Base-by-base conservation (phyloP, 2,797 vertebrate species). In the Lerista edwardsae region DNA sequence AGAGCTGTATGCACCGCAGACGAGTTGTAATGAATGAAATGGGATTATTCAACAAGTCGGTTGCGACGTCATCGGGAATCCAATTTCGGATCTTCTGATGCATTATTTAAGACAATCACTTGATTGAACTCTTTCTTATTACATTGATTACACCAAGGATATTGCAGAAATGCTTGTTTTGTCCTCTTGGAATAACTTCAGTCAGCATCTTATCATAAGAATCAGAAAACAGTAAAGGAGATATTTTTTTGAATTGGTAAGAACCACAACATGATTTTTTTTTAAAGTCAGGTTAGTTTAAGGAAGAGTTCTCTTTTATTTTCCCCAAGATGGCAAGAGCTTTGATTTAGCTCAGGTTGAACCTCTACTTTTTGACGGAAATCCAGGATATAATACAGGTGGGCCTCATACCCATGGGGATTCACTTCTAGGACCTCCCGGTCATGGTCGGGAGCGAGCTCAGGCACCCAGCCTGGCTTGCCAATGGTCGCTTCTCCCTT, bases 11-110 rank as follows among this genome's bases (percentile, higher is more conserved):
- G 6, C 80, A 59, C 27, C n/a, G 23, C 34, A 62, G 68, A 73
- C 1, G 1, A 57, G 27, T 25, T 79, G 36, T 9, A 64, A 69
- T 34, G 68, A 64, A 69, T 34, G 68, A 74, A 6, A 11, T 85
- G 29, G 15, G 51, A 55, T 55, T 2, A 36, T 5, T 44, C 80
- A 1, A 0, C 2, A 80, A 41, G 1, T 44, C 71, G 74, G 39
- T 71, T 23, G 84, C 27, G 51, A 0, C 3, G 65, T 68, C 6
- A 80, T n/a, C 12, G 82, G 65, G 79, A 34, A 41, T 64, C 21
- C 19, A 25, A 83, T 86, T 87, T 29, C 81, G 75, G 10, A 83
- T 75, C 62, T 55, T 57, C 44, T 75, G 72, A 62, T 61, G n/a
- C 29, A 47, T 62, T 31, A 29, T 41, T 59, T 14, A 71, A 57